Conservation (phyloP, 2,888 invertebrate species). For the Drosophila ezoana region DNA sequence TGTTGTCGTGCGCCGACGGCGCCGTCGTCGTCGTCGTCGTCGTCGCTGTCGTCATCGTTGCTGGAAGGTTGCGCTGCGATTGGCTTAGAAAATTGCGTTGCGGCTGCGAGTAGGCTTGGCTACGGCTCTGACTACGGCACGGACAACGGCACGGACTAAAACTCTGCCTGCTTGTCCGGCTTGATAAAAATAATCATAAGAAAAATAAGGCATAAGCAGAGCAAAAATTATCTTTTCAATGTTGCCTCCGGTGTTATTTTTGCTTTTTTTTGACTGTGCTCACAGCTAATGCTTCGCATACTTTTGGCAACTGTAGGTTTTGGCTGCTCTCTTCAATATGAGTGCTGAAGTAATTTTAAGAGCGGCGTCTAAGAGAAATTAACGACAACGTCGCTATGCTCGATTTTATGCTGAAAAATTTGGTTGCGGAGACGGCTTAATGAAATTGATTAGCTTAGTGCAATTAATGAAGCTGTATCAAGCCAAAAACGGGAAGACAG, state of each 20-base stretch:
- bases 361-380: conserved; percentile 40
- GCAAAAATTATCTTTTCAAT: conserved; percentile 14
- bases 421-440: background rate
- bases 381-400: conserved; percentile 51
- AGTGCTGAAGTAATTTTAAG: conserved; percentile 46
- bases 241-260: conserved; percentile 1
- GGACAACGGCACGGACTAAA: conserved; percentile 12
- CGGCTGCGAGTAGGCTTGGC: conserved; percentile 82
- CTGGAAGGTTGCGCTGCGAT: conserved; percentile 77
- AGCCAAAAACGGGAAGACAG: too few species aligned
- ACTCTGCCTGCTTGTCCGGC: conserved; percentile 27
- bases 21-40: conserved; percentile 49
- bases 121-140: conserved; percentile 43
- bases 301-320: conserved; percentile 10
- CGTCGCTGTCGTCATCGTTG: conserved; percentile 52
- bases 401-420: conserved; percentile 24
- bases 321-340: conserved; percentile 34
- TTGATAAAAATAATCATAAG: conserved; percentile 38
- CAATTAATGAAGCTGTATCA: background rate
- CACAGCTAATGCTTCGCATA: conserved; percentile 1
- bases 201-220: conserved; percentile 31
- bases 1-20: conserved; percentile 74
- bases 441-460: conserved; percentile 2
- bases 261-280: background rate
- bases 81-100: conserved; percentile 83